These are phyloP conservation scores for Hippopotamus amphibius DNA, from an alignment of 2,113 vertebrate genomes.

Conservation along the genomic window DNA sequence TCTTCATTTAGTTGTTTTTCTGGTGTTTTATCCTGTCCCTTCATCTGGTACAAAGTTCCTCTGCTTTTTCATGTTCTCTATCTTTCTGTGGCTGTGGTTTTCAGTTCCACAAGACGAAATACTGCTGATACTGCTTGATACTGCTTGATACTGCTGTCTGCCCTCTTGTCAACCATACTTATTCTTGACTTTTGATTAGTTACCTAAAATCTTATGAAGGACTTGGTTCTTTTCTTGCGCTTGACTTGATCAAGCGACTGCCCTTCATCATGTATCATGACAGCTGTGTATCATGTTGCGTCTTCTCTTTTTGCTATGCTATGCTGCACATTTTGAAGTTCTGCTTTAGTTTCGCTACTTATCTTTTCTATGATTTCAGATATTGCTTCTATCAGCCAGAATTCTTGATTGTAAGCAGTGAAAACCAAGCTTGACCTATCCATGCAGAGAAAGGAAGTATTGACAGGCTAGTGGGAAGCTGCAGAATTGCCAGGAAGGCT, in stretches of 20 bases:
- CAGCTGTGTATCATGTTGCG: fast-evolving
- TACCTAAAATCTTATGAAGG: background rate
- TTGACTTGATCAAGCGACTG: background rate
- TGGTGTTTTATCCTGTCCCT: too few relatives aligned
- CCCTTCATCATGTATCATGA: background rate
- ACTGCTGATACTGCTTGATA: too few relatives aligned
- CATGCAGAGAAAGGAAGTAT: background rate
- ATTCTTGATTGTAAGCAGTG: background rate
- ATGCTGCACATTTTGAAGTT: background rate
- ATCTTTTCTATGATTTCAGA: background rate
- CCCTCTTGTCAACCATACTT: background rate
- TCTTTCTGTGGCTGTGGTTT: too few relatives aligned
- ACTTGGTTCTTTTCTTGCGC: background rate
- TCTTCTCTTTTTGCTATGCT: background rate
- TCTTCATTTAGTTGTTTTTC: too few relatives aligned
- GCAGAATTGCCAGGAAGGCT: background rate
- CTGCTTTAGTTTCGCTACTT: background rate
- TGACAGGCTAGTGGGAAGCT: background rate
- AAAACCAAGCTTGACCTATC: background rate
- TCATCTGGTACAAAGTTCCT: too few relatives aligned
- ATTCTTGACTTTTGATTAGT: background rate
- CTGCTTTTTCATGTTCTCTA: too few relatives aligned
- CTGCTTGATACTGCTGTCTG: too few relatives aligned
- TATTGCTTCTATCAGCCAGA: background rate
- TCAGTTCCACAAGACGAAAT: too few relatives aligned